phyloP scores from a whole-genome alignment of 2,888 invertebrate genomes.

The Drosophila nr. perissopoda region DNA sequence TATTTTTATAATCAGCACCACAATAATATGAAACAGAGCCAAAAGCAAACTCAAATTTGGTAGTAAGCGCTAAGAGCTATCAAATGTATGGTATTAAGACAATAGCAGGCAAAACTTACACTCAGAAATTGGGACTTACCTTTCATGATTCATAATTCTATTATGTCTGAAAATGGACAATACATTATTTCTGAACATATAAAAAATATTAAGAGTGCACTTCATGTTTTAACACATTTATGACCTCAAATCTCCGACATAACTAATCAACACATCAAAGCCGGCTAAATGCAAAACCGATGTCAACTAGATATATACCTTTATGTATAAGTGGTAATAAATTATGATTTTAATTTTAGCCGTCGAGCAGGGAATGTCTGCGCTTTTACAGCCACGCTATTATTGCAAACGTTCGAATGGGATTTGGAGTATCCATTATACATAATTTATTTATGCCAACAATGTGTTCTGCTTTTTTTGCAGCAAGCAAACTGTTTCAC shows the following conservation, averaged over 20 bases:
- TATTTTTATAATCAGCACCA: not conserved
- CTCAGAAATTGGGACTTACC: not conserved
- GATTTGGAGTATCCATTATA: conserved; percentile 16
- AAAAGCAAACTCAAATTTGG: not conserved
- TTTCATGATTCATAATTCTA: not conserved
- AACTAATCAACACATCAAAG: not conserved
- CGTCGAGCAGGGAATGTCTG: not conserved
- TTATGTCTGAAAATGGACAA: not conserved
- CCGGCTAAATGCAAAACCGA: not conserved
- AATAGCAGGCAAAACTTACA: not conserved
- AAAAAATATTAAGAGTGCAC: not conserved
- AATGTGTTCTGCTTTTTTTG: conserved; percentile 10
- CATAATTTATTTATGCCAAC: conserved; percentile 15
- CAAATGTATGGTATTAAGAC: not conserved
- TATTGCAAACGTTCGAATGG: not conserved
- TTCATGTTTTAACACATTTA: not conserved
- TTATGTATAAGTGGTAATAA: not conserved
- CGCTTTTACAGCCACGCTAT: conserved; percentile 2
- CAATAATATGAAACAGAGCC: not conserved
- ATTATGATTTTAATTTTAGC: not conserved
- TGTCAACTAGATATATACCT: not conserved
- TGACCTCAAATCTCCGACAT: not conserved
- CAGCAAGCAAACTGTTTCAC: conserved; percentile 35
- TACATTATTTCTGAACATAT: too few species aligned
- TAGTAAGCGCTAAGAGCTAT: not conserved